phyloP scores from a whole-genome alignment of 2,888 invertebrate genomes.

The Torymus tubicola region DNA sequence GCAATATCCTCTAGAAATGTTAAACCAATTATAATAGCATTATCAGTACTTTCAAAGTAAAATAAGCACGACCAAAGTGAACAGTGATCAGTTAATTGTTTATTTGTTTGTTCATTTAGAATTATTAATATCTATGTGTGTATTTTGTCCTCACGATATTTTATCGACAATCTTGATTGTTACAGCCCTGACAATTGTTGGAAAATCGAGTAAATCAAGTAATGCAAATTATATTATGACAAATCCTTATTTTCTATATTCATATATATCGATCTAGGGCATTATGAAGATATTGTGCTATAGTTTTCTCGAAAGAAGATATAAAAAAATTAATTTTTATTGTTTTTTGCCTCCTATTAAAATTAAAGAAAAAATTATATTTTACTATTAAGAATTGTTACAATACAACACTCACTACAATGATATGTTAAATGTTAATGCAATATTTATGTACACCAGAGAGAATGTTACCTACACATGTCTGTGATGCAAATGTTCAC shows the following conservation, averaged over 20 bases:
- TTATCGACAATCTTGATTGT: constrained; percentile 55
- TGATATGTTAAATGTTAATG: constrained; percentile 25
- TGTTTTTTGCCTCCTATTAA: too few species aligned
- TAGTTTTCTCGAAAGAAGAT: too few species aligned
- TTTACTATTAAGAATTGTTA: too few species aligned
- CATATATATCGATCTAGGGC: background rate
- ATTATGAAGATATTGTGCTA: too few species aligned
- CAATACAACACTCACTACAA: background rate
- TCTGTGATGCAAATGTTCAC: constrained; percentile 34
- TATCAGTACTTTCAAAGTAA: background rate
- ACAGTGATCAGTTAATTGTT: constrained; percentile 9
- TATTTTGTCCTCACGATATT: constrained; percentile 33
- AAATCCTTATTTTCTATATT: background rate
- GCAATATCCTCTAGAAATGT: too few species aligned
- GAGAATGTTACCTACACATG: constrained; percentile 25
- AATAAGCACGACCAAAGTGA: background rate
- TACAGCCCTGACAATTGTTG: constrained; percentile 20
- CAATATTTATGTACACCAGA: constrained; percentile 20
- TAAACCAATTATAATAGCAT: too few species aligned
- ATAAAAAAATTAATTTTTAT: too few species aligned
- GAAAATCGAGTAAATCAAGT: background rate
- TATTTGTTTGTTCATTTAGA: background rate
- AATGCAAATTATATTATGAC: background rate
- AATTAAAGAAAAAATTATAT: too few species aligned
- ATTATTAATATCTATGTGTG: constrained; percentile 3